phyloP scores from a whole-genome alignment of 2,113 vertebrate species.

The Agapornis roseicollis region DNA sequence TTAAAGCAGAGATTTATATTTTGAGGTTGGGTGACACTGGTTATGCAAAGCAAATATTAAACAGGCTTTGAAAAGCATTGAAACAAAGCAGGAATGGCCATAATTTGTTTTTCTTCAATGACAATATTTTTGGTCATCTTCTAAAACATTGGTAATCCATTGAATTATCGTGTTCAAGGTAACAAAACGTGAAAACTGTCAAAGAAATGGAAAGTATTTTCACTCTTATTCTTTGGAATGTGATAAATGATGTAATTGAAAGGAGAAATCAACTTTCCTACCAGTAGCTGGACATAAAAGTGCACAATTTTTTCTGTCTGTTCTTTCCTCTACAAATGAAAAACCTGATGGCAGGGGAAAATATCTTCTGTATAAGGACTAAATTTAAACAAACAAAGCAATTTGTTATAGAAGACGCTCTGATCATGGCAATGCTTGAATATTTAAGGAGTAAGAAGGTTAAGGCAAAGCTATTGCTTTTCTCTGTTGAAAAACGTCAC shows the following conservation, averaged over 20 bases:
- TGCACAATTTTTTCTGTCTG: neutral
- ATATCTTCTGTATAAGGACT: neutral
- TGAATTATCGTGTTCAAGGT: neutral
- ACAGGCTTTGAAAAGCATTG: neutral
- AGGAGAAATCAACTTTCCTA: neutral
- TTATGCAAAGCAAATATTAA: neutral
- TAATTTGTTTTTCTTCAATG: neutral
- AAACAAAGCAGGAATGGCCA: neutral
- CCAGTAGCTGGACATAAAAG: neutral
- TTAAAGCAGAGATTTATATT: neutral
- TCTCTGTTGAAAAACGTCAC: neutral
- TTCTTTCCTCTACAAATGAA: neutral
- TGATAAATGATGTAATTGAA: neutral
- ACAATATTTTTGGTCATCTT: neutral
- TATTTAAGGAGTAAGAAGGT: neutral
- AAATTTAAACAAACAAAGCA: neutral
- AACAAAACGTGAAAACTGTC: neutral
- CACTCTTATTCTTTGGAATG: neutral
- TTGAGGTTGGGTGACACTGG: neutral
- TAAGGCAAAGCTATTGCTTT: neutral
- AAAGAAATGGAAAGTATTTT: neutral
- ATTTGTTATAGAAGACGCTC: neutral
- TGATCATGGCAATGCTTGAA: neutral
- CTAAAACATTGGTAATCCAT: neutral
- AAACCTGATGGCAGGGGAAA: neutral